A percentile compares a stretch with the other conserved stretches of the same genome.
phyloP scores from a whole-genome alignment of 2,113 vertebrate genomes.

The Myrmecophaga tridactyla region DNA sequence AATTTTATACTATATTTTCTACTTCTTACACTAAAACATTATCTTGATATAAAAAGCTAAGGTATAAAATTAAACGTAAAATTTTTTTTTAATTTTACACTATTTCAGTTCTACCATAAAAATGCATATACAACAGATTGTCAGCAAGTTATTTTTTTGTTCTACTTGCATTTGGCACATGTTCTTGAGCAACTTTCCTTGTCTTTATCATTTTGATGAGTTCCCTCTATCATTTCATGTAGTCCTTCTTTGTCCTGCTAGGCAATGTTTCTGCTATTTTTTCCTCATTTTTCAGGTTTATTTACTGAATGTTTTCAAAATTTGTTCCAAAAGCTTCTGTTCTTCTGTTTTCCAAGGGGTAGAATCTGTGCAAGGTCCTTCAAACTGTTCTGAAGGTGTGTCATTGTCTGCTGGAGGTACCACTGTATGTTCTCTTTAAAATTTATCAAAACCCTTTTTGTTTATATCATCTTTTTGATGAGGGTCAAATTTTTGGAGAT shows the following conservation, averaged over 20 bases:
- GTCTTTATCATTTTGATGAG: constrained; percentile 90
- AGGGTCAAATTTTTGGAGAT: constrained; percentile 96
- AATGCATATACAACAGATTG: constrained; percentile 82
- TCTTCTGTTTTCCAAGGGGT: constrained; percentile 92
- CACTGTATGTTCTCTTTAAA: constrained; percentile 93
- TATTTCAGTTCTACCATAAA: too few relatives aligned
- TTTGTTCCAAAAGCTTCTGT: constrained; percentile 92
- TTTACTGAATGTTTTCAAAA: constrained; percentile 92
- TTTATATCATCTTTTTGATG: constrained; percentile 98
- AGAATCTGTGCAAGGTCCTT: constrained; percentile 85
- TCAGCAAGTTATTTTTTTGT: constrained; percentile 87
- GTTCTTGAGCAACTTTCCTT: constrained; percentile 93
- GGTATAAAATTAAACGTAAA: constrained; percentile 55
- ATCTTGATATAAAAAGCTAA: constrained; percentile 61
- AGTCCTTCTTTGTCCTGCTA: constrained; percentile 90
- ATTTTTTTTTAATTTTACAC: background rate
- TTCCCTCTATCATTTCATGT: constrained; percentile 93
- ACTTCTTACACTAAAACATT: constrained; percentile 61
- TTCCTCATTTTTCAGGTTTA: constrained; percentile 89
- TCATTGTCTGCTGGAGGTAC: constrained; percentile 93
- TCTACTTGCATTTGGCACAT: constrained; percentile 86
- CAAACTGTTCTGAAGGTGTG: constrained; percentile 94
- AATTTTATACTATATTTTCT: constrained; percentile 71
- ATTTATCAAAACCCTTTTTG: constrained; percentile 99
- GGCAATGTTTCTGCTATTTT: constrained; percentile 79